Conservation (phyloP, 2,888 invertebrate species). For the Teleogryllus oceanicus region DNA sequence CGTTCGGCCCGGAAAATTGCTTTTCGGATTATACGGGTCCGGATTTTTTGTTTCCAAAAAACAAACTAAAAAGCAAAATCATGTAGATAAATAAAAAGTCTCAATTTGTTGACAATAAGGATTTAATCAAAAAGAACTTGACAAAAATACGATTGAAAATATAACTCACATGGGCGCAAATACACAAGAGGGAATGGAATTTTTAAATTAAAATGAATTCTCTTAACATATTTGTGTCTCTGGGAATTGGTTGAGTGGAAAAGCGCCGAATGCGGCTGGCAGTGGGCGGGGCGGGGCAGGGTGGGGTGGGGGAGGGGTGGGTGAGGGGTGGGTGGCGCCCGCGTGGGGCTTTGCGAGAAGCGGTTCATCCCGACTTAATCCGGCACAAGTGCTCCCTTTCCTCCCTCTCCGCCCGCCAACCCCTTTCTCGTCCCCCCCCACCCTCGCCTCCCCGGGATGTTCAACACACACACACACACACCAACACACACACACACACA, state of each 20-base stretch:
- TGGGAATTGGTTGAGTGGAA: background rate
- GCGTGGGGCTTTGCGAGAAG: too few species aligned
- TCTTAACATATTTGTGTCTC: background rate
- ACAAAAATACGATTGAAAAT: background rate
- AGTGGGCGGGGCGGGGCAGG: too few species aligned
- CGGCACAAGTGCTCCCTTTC: too few species aligned
- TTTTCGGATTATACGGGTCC: background rate
- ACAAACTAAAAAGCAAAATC: slow-evolving; percentile 4
- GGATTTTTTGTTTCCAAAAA: background rate
- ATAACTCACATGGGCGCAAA: background rate
- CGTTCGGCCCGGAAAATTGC: background rate
- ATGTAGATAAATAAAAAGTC: slow-evolving; percentile 18
- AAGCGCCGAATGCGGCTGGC: background rate
- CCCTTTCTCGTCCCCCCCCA: too few species aligned
- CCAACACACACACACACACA: too few species aligned
- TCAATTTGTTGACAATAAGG: slow-evolving; percentile 18
- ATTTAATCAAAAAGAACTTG: slow-evolving; percentile 10
- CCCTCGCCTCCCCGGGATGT: too few species aligned
- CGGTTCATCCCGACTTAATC: too few species aligned
- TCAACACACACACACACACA: too few species aligned
- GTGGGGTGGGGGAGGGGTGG: accelerated
- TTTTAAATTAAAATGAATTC: background rate
- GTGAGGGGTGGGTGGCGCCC: too few species aligned
- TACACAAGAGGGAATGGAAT: background rate
- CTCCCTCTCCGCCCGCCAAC: too few species aligned